Evolutionary conservation across 2,797 vertebrate species (phyloP), one percentile per base, ranked within the genome.

Genomic region (Nothura maculosa): DNA sequence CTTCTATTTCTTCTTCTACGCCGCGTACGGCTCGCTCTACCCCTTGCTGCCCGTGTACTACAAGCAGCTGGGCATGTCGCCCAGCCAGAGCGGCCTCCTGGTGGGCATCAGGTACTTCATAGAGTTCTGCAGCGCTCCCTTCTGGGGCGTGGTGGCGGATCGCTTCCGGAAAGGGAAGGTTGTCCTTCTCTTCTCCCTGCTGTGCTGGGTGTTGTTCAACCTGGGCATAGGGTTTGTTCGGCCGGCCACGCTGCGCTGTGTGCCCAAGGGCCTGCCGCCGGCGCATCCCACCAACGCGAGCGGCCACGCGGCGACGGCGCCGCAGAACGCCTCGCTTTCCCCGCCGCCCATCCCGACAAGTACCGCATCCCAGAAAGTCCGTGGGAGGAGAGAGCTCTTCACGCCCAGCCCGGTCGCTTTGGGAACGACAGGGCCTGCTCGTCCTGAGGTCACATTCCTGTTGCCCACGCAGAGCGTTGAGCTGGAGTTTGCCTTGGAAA

Each of bases 1-100:
- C 77, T 99, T 99, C 95, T 99, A 99, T 96, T 99, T 99, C 96
- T 99, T 99, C 98, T 99, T 99, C 97, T 99, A 99, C 52, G 98
- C 99, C 3, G 99, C 99, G 2, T 99, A 99, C 30, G 99, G 99
- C 89, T 99, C 99, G 0, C 98, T 99, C 27, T 99, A 99, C 94
- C 99, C 99, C 0, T 98, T 99, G 92, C 97, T 99, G 91, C 98
- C 99, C 0, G 98, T 99, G 10, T 99, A 99, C 95, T 99, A 99
- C 87, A 99, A 99, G 89, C 99, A 99, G 96, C 98, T 99, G 66
- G 99, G 99, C 30, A 99, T 99, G 98, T 98, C 98, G 4, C 98
- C 99, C 66, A 98, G 98, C 94, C 99, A 99, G 96, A 99, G 99
- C 3, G 99, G 99, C 43, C 97, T 99, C 63, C 97, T 99, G 5